Evolutionary conservation across 2,113 vertebrate genomes (phyloP).

Genomic region (Poecile atricapillus): DNA sequence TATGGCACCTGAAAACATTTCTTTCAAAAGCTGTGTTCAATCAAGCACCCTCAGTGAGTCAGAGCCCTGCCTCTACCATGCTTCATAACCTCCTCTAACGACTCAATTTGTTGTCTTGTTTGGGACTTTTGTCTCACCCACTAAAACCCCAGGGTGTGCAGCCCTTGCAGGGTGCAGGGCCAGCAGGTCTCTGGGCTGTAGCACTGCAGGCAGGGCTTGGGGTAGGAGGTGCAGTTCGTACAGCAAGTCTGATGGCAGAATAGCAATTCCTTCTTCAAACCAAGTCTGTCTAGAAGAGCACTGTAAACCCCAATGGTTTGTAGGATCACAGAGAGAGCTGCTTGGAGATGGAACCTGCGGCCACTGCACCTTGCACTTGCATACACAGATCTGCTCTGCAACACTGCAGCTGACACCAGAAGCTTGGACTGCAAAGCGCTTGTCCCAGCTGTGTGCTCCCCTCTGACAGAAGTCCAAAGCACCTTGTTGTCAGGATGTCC

Average conservation of each 20-base stretch:
- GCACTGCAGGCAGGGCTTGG: not conserved
- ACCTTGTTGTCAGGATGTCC: not conserved
- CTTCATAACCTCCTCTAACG: not conserved
- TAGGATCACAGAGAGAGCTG: not conserved
- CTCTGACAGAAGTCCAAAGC: too few relatives aligned
- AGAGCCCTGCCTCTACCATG: not conserved
- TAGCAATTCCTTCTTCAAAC: not conserved
- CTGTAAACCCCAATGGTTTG: not conserved
- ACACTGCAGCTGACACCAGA: not conserved
- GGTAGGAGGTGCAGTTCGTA: not conserved
- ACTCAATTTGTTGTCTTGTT: not conserved
- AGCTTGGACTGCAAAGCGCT: not conserved
- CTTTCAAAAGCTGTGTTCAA: not conserved
- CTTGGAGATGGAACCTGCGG: not conserved
- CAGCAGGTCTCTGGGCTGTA: not conserved
- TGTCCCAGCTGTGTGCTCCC: not conserved
- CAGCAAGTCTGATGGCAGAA: not conserved
- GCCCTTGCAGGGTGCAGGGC: not conserved
- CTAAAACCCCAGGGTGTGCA: accelerated
- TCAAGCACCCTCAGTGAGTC: not conserved
- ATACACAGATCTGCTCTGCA: not conserved
- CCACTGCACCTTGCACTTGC: not conserved
- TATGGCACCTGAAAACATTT: accelerated
- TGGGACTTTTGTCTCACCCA: not conserved
- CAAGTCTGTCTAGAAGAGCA: accelerated